Percentiles rank a stretch among this genome's conserved stretches.
phyloP scores from a whole-genome alignment of 2,113 vertebrate species.

The Todiramphus chloris region DNA sequence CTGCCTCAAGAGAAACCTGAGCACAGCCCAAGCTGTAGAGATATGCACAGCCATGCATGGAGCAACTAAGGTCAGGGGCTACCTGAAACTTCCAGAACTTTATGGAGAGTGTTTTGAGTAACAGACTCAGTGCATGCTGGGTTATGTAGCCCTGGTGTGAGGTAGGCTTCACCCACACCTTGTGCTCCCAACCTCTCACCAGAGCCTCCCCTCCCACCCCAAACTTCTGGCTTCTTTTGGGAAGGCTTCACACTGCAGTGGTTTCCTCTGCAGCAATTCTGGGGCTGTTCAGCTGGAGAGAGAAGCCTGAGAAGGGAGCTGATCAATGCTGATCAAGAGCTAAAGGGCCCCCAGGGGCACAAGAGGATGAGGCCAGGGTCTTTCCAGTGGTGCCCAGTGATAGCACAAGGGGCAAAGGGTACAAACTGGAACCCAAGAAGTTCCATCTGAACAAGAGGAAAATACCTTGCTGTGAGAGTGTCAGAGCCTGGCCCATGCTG shows the following conservation, averaged over 20 bases:
- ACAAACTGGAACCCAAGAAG: not conserved
- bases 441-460: not conserved
- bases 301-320: not conserved
- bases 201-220: too few species aligned
- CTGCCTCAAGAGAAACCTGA: not conserved
- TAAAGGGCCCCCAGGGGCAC: not conserved
- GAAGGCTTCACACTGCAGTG: not conserved
- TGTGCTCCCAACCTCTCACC: not conserved
- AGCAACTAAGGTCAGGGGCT: not conserved
- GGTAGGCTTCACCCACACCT: not conserved
- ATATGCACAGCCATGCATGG: rapidly evolving
- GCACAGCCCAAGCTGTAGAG: not conserved
- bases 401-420: not conserved
- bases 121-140: rapidly evolving
- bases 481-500: not conserved
- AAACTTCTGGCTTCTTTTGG: not conserved
- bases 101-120: not conserved
- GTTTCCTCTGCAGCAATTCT: not conserved
- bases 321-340: not conserved
- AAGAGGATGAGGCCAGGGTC: not conserved
- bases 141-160: not conserved
- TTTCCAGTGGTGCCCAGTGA: not conserved
- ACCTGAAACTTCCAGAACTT: not conserved
- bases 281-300: not conserved
- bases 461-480: not conserved